Conservation (phyloP, 2,888 invertebrate genomes). For the Ariolimax columbianus region DNA sequence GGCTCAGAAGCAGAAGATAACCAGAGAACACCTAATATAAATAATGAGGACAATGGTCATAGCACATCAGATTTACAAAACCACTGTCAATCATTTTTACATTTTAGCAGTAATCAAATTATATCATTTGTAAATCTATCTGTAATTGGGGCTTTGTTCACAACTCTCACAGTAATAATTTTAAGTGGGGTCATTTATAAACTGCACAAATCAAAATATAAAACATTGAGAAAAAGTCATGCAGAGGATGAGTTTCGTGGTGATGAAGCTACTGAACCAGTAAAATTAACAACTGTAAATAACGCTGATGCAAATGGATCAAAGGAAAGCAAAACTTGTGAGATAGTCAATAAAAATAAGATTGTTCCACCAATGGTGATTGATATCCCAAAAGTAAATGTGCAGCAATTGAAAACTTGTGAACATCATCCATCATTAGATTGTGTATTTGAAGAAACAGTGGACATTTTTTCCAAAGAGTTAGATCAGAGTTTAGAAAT, state of each 20-base stretch:
- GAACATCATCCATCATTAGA: conserved; percentile 18
- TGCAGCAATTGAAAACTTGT: not conserved
- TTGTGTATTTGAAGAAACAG: conserved; percentile 60
- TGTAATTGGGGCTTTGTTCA: not conserved
- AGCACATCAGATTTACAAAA: not conserved
- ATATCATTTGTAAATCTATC: not conserved
- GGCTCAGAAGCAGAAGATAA: not conserved
- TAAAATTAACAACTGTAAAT: not conserved
- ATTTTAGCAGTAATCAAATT: not conserved
- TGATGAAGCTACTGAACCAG: not conserved
- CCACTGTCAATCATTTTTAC: not conserved
- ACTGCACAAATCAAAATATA: conserved; percentile 4
- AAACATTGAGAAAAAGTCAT: not conserved
- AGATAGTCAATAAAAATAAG: not conserved
- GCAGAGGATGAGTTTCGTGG: not conserved
- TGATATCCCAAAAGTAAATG: conserved; percentile 22
- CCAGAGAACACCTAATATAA: not conserved
- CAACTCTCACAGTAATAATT: not conserved
- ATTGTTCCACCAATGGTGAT: not conserved
- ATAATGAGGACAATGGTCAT: not conserved
- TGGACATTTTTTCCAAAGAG: conserved; percentile 61
- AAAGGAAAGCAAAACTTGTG: not conserved
- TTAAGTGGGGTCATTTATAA: conserved; percentile 4
- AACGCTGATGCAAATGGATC: not conserved
- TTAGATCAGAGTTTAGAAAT: conserved; percentile 62